phyloP scores from a whole-genome alignment of 2,888 invertebrate genomes.

The Oscheius sp. region DNA sequence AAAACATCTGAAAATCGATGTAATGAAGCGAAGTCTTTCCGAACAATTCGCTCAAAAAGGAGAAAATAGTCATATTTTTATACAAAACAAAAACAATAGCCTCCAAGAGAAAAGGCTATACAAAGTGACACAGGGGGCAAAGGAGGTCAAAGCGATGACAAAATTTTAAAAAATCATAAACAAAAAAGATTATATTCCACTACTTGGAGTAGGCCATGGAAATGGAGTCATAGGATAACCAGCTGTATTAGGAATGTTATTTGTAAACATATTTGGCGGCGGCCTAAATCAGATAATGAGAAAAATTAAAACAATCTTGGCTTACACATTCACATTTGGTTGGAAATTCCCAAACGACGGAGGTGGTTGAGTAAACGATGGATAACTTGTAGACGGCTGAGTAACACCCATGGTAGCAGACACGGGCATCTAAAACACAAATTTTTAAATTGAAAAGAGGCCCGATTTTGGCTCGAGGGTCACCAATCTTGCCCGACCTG shows the following conservation, averaged over 20 bases:
- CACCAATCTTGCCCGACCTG: no score
- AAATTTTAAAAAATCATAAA: background rate
- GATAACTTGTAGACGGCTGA: background rate
- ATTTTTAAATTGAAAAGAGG: no score
- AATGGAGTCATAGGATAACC: no score
- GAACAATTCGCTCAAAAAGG: background rate
- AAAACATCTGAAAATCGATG: no score
- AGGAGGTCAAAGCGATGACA: background rate
- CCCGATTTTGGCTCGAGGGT: no score
- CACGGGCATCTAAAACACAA: no score
- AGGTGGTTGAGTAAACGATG: background rate
- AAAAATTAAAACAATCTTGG: background rate
- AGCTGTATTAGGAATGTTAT: background rate
- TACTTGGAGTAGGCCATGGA: background rate
- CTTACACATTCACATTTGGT: slow-evolving; percentile 5
- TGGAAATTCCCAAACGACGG: slow-evolving; percentile 2
- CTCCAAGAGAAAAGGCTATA: background rate
- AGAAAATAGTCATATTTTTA: background rate
- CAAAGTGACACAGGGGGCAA: background rate
- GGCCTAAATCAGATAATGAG: background rate
- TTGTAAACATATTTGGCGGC: background rate
- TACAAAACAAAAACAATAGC: slow-evolving; percentile 8
- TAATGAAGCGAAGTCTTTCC: no score
- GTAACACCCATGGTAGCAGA: no score
- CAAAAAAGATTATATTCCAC: background rate